These are phyloP conservation scores for Stomatorhinus walkeri DNA, from an alignment of 2,797 vertebrate species.

Conservation along the genomic window DNA sequence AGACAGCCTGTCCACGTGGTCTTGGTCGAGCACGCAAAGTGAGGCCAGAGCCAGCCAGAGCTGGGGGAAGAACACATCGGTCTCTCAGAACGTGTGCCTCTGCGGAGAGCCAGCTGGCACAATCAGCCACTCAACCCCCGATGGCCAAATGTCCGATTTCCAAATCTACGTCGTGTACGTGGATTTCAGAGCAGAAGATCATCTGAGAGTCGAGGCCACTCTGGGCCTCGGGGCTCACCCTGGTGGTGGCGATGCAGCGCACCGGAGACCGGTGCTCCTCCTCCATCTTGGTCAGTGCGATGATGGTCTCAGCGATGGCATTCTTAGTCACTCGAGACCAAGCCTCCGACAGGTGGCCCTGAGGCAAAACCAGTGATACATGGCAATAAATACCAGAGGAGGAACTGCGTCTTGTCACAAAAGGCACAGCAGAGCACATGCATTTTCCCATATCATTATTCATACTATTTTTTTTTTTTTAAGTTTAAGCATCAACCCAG, in stretches of 20 bases:
- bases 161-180: too few relatives aligned
- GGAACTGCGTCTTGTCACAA: not conserved
- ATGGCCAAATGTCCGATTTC: not conserved
- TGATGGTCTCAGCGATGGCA: conserved; percentile 97
- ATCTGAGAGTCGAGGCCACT: not conserved
- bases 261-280: conserved; percentile 94
- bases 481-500: not conserved
- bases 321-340: conserved; percentile 99
- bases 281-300: conserved; percentile 99
- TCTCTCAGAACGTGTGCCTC: not conserved
- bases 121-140: not conserved
- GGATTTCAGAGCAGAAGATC: not conserved
- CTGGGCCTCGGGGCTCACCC: conserved; percentile 58
- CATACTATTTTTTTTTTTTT: not conserved
- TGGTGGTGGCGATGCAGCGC: conserved; percentile 92
- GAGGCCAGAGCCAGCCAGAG: conserved; percentile 96
- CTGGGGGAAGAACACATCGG: conserved; percentile 46
- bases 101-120: not conserved
- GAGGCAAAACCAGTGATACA: conserved; percentile 27
- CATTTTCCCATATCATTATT: not conserved
- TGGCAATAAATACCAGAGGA: not conserved
- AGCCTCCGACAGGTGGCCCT: conserved; percentile 95
- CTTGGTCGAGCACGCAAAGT: conserved; percentile 95
- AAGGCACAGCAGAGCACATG: not conserved
- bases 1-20: conserved; percentile 93